phyloP scores from a whole-genome alignment of 2,888 invertebrate species.

The Halictus ligatus region DNA sequence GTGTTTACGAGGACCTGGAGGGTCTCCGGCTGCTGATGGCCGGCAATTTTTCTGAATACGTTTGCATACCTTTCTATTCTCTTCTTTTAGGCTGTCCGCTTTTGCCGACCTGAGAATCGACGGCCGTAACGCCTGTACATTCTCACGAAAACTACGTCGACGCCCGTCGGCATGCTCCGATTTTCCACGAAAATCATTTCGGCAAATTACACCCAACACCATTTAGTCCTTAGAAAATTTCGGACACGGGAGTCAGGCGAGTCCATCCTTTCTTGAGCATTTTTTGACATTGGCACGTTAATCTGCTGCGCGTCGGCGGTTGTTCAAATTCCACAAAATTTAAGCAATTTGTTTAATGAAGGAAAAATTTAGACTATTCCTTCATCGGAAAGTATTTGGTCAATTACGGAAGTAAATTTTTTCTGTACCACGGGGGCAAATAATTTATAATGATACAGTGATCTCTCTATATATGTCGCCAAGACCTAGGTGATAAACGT shows the following conservation, averaged over 20 bases:
- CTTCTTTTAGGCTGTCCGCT: slow-evolving; percentile 11
- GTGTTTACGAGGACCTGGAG: slow-evolving; percentile 42
- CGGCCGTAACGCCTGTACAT: slow-evolving; percentile 24
- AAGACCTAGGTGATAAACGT: no score
- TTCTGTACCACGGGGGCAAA: no score
- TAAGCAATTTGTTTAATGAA: not conserved
- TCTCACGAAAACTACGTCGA: slow-evolving; percentile 61
- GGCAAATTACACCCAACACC: slow-evolving; percentile 54
- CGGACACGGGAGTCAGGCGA: not conserved
- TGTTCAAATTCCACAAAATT: not conserved
- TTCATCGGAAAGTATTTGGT: no score
- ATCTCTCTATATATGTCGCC: no score
- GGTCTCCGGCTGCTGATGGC: slow-evolving; percentile 24
- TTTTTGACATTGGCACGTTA: not conserved
- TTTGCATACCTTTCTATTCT: slow-evolving; percentile 47
- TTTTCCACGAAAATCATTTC: slow-evolving; percentile 70
- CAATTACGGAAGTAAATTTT: no score
- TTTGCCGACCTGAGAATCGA: slow-evolving; percentile 38
- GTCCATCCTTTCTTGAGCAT: not conserved
- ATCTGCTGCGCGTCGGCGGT: not conserved
- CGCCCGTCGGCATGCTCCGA: slow-evolving; percentile 60
- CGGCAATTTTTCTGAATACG: slow-evolving; percentile 33
- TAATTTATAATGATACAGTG: no score
- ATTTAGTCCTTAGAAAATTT: slow-evolving; percentile 34
- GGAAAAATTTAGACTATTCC: no score